Evolutionary conservation across 2,797 vertebrate genomes (phyloP), one percentile per base, ranked within the genome.

Genomic region (Coracias cyanogaster): DNA sequence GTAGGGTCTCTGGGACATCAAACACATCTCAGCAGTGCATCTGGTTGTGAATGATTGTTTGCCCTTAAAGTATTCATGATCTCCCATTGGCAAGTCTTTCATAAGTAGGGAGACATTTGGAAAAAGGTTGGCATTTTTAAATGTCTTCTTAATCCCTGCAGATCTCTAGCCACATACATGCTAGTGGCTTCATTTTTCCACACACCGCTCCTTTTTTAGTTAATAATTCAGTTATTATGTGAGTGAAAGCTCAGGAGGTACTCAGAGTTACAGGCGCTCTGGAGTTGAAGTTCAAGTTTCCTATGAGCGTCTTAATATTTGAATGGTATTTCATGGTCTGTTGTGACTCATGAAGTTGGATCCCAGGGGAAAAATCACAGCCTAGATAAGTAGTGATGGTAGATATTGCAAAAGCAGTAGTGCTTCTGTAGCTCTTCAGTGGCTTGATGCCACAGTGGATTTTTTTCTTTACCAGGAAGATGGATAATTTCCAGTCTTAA

Each of bases 201-300:
- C 79, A 86, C 65, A 10, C 48, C 22, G 1, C 72, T 87, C 55
- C 92, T 93, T 83, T 78, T 94, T 89, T 65, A 64, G 89, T 83
- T 95, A 92, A 92, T 95, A 94, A 83, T 85, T 92, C 61, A 37
- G 82, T 82, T 95, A 82, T 74, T 95, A 90, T 72, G 69, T 10
- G 19, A 93, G 51, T 65, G 43, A 79, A 91, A 69, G 94, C 89
- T 93, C 90, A 52, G 74, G 91, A 94, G 94, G 57, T 81, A 39
- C 45, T 61, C 12, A 1, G 9, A 74, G 57, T 89, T 93, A 61
- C 71, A 85, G 86, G 62, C 84, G 5, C 55, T 94, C 74, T 45
- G 67, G 62, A 2, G 33, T 82, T 93, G 60, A 82, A 94, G 45
- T 94, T 96, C 55, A 85, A 77, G 74, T 64, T 91, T 94, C 71